Evolutionary conservation across 2,797 vertebrate species (phyloP), one percentile per base, ranked within the genome.

Genomic region (Denticeps clupeoides): DNA sequence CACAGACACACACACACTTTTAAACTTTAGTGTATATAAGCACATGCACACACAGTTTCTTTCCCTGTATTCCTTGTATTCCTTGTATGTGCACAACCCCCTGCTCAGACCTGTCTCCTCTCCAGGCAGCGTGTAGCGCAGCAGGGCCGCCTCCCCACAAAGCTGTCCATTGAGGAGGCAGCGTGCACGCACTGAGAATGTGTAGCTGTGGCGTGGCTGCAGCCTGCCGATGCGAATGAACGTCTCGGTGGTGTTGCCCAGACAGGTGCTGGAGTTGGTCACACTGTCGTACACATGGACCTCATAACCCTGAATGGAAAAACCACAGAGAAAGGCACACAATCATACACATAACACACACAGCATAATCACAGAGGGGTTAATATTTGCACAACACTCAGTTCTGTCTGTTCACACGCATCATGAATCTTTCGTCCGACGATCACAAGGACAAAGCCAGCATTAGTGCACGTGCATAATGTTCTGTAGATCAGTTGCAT

Each of bases 181-280:
- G 22, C 84, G 73, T 0, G 93, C 94, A 65, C 88, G 90, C n/a
- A 98, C 93, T 0, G 70, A 88, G 77, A 98, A 94, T 0, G 92
- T 93, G 40, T 98, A 98, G 74, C 94, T 98, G 74, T 97, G 94
- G 12, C 89, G 90, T 5, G 71, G 27, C 62, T 85, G 81, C 74
- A 98, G 81, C 76, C 83, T 89, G 71, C 74, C 87, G 70, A 96
- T 86, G 55, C 86, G 83, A 75, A 95, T 93, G 81, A 84, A 89
- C 11, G 86, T 95, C 60, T 98, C 94, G 0, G 90, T 94, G 54
- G 94, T 98, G 68, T 97, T 97, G 16, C 94, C 93, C 4, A 97
- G 81, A 59, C 70, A 86, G 1, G 72, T 74, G 0, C 88, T 86
- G 63, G 77, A 75, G 63, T 96, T 97, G 72, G 82, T 83, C 56